phyloP scores from a whole-genome alignment of 2,888 invertebrate species.

The Galeruca laticollis region DNA sequence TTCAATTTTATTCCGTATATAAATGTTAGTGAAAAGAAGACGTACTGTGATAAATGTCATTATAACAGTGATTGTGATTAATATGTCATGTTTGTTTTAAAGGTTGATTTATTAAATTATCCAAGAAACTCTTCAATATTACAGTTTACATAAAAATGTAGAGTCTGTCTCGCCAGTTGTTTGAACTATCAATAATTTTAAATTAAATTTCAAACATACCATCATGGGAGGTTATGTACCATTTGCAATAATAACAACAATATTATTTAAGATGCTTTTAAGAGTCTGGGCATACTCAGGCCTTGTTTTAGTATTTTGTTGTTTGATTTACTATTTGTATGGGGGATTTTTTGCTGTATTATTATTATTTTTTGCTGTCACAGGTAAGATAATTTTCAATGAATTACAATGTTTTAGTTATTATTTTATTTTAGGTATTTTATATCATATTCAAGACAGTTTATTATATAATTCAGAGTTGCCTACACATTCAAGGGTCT shows the following conservation, averaged over 20 bases:
- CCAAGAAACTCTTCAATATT: neutral
- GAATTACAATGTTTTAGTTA: conserved; percentile 9
- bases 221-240: conserved; percentile 64
- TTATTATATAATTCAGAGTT: conserved; percentile 91
- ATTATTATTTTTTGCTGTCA: conserved; percentile 76
- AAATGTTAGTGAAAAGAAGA: too few species aligned
- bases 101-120: neutral
- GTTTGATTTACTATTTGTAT: conserved; percentile 86
- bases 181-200: neutral
- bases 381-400: conserved; percentile 70
- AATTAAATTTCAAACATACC: conserved; percentile 17
- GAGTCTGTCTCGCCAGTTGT: neutral
- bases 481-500: conserved; percentile 88
- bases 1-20: too few species aligned
- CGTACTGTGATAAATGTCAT: neutral
- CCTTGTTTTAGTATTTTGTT: conserved; percentile 78
- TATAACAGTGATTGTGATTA: neutral
- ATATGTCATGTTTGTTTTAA: conserved; percentile 19
- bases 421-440: conserved; percentile 72
- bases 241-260: conserved; percentile 64
- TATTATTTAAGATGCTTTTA: conserved; percentile 71
- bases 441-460: conserved; percentile 89
- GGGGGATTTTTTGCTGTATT: conserved; percentile 81
- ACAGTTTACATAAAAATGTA: neutral
- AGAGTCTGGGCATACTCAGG: conserved; percentile 85